These are phyloP conservation scores for Acipenser ruthenus DNA, from an alignment of 2,797 vertebrate genomes.

Conservation along the genomic window DNA sequence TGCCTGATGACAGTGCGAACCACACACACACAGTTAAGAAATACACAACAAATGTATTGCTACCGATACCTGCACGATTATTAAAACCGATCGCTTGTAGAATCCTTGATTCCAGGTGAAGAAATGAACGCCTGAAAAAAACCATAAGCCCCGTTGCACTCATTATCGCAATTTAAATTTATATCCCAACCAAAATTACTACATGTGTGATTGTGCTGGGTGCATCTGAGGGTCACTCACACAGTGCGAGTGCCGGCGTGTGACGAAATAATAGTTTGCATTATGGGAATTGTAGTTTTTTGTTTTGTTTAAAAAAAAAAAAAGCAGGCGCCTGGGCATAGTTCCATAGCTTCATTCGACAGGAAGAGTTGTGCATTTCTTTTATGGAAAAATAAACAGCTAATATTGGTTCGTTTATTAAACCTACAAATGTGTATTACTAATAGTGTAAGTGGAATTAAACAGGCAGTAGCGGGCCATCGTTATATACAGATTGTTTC, in stretches of 20 bases:
- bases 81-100: slow-evolving; percentile 47
- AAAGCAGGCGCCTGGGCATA: too few relatives aligned
- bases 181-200: slow-evolving; percentile 9
- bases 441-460: too few relatives aligned
- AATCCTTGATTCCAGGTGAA: slow-evolving; percentile 49
- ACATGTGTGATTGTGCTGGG: not conserved
- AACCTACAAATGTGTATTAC: too few relatives aligned
- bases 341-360: too few relatives aligned
- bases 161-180: slow-evolving; percentile 25
- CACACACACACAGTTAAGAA: too few relatives aligned
- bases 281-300: slow-evolving; percentile 17
- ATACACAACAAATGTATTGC: too few relatives aligned
- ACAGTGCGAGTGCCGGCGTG: slow-evolving; percentile 16
- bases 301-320: not conserved
- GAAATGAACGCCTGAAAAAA: slow-evolving; percentile 47
- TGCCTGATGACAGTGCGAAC: too few relatives aligned
- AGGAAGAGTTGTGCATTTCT: too few relatives aligned
- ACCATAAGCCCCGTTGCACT: slow-evolving; percentile 41
- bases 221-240: slow-evolving; percentile 13
- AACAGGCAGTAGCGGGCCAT: too few relatives aligned
- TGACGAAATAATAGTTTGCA: slow-evolving; percentile 6
- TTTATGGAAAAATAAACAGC: too few relatives aligned
- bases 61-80: not conserved
- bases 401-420: too few relatives aligned
- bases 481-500: too few relatives aligned